A percentile compares a stretch with the other conserved stretches of the same genome.
Evolutionary conservation across 2,888 invertebrate genomes (phyloP).

Genomic region (Crocallis elinguaria): DNA sequence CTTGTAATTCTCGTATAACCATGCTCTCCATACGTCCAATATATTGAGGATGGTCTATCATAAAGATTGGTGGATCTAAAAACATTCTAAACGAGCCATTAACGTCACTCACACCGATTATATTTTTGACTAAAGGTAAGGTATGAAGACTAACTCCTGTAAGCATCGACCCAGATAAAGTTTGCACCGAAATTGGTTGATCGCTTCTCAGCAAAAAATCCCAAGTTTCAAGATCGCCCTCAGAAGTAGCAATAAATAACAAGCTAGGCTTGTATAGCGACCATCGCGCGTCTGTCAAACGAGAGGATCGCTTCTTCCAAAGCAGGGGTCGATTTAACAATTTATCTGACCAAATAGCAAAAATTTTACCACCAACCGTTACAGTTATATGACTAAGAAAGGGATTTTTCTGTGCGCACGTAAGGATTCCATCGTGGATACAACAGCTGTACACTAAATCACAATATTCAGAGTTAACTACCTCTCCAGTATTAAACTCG

Average conservation of each 20-base stretch:
- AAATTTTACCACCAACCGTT: constrained; percentile 90
- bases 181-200: constrained; percentile 87
- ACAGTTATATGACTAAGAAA: constrained; percentile 86
- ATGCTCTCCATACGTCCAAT: constrained; percentile 69
- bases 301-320: constrained; percentile 86
- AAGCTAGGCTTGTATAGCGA: constrained; percentile 90
- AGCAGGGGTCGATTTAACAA: constrained; percentile 85
- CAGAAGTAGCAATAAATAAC: constrained; percentile 88
- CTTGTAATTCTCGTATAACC: constrained; percentile 79
- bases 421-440: constrained; percentile 90
- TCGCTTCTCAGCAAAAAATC: constrained; percentile 89
- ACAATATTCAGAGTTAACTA: constrained; percentile 85
- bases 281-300: constrained; percentile 89
- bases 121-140: constrained; percentile 82
- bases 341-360: constrained; percentile 90
- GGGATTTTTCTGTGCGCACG: constrained; percentile 85
- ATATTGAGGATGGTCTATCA: constrained; percentile 72
- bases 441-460: constrained; percentile 73
- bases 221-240: constrained; percentile 93
- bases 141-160: constrained; percentile 86
- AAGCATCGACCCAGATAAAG: constrained; percentile 87
- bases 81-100: constrained; percentile 89
- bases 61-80: constrained; percentile 82
- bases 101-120: constrained; percentile 88
- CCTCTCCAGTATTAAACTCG: constrained; percentile 86